These are phyloP conservation scores for Acromyrmex heyeri DNA, from an alignment of 1,140 invertebrate genomes.

Conservation along the genomic window DNA sequence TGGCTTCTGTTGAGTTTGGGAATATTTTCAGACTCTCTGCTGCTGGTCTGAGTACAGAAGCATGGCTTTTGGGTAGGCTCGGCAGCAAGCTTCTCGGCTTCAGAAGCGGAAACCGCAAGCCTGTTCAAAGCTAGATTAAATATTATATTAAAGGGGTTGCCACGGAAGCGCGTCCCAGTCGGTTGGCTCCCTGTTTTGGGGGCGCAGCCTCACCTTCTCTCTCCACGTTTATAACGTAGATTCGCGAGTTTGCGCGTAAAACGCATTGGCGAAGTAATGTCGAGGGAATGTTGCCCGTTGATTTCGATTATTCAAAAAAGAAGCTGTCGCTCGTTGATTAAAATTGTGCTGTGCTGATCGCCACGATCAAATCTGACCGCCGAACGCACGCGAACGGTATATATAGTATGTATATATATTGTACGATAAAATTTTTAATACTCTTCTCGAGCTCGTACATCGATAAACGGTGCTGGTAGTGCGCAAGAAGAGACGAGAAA, in stretches of 20 bases:
- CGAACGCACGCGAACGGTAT: background rate
- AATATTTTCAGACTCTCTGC: constrained; percentile 72
- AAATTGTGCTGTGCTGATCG: constrained; percentile 27
- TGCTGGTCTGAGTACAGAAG: constrained; percentile 60
- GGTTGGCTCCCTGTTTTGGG: constrained; percentile 69
- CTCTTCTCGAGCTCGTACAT: constrained; percentile 33
- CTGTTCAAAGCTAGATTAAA: constrained; percentile 87
- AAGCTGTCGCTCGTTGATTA: constrained; percentile 34
- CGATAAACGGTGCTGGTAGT: constrained; percentile 50
- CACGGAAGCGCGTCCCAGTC: constrained; percentile 80
- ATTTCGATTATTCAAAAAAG: constrained; percentile 36
- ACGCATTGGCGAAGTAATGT: constrained; percentile 34
- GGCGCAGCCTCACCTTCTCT: constrained; percentile 61
- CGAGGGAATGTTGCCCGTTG: constrained; percentile 19
- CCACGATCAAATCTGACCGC: constrained; percentile 23
- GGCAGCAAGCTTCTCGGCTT: constrained; percentile 80
- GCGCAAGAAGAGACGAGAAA: constrained; percentile 44
- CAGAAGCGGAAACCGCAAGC: constrained; percentile 85
- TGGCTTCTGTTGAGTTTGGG: constrained; percentile 54
- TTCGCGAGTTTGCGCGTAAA: constrained; percentile 67
- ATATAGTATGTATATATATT: background rate
- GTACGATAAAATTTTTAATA: constrained; percentile 58
- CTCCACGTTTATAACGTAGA: constrained; percentile 63
- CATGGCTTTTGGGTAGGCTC: constrained; percentile 76
- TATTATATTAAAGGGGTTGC: constrained; percentile 87